These are phyloP conservation scores for Noctua comes DNA, from an alignment of 2,888 invertebrate species.

Conservation along the genomic window DNA sequence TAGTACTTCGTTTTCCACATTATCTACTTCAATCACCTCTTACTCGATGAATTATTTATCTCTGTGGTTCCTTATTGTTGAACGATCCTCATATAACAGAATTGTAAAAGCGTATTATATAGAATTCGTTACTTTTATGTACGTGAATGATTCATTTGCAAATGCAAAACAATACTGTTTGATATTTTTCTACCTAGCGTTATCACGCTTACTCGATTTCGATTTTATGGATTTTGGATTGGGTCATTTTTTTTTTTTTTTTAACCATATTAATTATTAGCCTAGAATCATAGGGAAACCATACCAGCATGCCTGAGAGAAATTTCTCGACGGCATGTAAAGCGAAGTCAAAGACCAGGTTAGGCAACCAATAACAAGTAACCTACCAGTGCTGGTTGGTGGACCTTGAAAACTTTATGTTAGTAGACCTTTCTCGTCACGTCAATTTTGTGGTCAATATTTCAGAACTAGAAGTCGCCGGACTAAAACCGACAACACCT, in stretches of 20 bases:
- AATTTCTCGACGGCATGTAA: too few relatives aligned
- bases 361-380: too few relatives aligned
- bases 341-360: too few relatives aligned
- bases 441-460: background rate
- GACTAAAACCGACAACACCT: background rate
- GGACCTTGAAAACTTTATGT: background rate
- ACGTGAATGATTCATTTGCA: slow-evolving; percentile 32
- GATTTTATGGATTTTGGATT: slow-evolving; percentile 9
- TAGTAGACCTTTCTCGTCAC: background rate
- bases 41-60: slow-evolving; percentile 7
- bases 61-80: slow-evolving; percentile 37
- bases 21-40: slow-evolving; percentile 4
- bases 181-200: slow-evolving; percentile 2
- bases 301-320: too few relatives aligned
- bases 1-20: slow-evolving; percentile 8
- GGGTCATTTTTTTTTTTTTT: background rate
- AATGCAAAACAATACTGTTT: slow-evolving; percentile 6
- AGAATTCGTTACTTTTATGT: slow-evolving; percentile 22
- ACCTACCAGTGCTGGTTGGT: too few relatives aligned
- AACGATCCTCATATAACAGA: slow-evolving; percentile 14
- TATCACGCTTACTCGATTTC: slow-evolving; percentile 4
- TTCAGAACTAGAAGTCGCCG: background rate
- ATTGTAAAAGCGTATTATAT: slow-evolving; percentile 19
- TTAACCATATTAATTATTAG: background rate
- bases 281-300: background rate